Base-by-base conservation (phyloP, 1,140 invertebrate genomes). In the Macrosteles quadrilineatus region DNA sequence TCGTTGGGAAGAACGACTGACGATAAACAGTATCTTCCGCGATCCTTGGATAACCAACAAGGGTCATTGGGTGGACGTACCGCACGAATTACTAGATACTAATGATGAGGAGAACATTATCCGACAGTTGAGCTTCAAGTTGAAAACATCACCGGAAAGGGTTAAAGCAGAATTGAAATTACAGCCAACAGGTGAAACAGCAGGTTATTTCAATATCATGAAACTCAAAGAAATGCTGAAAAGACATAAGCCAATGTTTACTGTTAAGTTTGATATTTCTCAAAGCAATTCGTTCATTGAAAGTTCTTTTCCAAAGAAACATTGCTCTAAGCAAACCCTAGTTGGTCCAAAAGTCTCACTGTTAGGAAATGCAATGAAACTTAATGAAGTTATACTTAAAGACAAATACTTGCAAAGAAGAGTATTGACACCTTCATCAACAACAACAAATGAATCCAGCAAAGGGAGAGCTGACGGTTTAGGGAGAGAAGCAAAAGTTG, bases 31-130 rank as follows among this genome's bases (percentile, higher is more conserved):
- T 4, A 30, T 43, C n/a, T 17, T 69, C 14, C 4, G n/a, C 2
- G 43, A 69, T 59, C 53, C 67, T 17, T 69, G 67, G 67, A 19
- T 69, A 30, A 23, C 29, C 31, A 65, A 65, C 63, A n/a, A 27
- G 6, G 4, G 17, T 19, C 67, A 31, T 25, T 50, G 40, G 55
- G 30, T 25, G 2, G n/a, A 23, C 19, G 23, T 9, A 6, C 3
- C 19, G 9, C 14, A 23, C 27, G 65, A 50, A 1, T 25, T 1
- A 17, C 43, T 27, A 17, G 27, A 3, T 21, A 2, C 65, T n/a
- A 47, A 29, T 21, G 65, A 50, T 45, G 36, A 23, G 9, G 25
- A 29, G 43, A 47, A 29, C n/a, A 45, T 65, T 12, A 23, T 65
- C 2, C 23, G 27, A 12, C 30, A 65, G 63, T 23, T 65, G 63